phyloP scores from a whole-genome alignment of 2,888 invertebrate species.

The Cheilosia soror region DNA sequence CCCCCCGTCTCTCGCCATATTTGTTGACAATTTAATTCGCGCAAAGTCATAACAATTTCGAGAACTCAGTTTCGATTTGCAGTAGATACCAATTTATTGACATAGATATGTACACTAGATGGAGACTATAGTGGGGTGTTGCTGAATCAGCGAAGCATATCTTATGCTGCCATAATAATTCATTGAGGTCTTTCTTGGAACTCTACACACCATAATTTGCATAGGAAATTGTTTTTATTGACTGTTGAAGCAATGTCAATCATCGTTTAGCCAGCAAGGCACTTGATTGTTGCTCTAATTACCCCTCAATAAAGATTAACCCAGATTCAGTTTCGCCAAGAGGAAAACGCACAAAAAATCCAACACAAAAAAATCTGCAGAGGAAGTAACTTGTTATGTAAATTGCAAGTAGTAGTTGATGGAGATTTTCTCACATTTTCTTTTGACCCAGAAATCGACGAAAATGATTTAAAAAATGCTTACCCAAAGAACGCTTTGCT shows the following conservation, averaged over 20 bases:
- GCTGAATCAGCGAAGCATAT: neutral
- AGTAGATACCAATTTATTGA: slow-evolving; percentile 1
- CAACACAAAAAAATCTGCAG: neutral
- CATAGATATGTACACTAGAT: neutral
- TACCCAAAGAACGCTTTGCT: too few species aligned
- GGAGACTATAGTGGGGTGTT: neutral
- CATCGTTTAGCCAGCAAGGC: slow-evolving; percentile 43
- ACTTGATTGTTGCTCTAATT: slow-evolving; percentile 56
- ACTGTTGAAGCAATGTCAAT: slow-evolving; percentile 53
- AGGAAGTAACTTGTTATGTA: slow-evolving; percentile 60
- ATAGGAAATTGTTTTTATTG: slow-evolving; percentile 38
- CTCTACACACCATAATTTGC: slow-evolving; percentile 13
- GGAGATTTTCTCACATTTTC: slow-evolving; percentile 15
- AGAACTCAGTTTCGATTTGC: slow-evolving; percentile 17
- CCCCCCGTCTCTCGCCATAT: neutral
- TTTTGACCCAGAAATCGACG: slow-evolving; percentile 26
- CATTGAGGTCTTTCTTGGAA: slow-evolving; percentile 35
- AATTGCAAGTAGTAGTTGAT: slow-evolving; percentile 23
- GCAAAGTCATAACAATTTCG: slow-evolving; percentile 22
- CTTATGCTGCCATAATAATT: neutral
- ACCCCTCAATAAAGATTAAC: slow-evolving; percentile 61
- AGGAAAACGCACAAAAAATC: slow-evolving; percentile 1
- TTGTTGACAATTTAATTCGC: slow-evolving; percentile 10
- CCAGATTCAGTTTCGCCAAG: slow-evolving; percentile 43
- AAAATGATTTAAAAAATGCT: too few species aligned